Evolutionary conservation across 2,888 invertebrate species (phyloP).

Genomic region (Carterocephalus palaemon): DNA sequence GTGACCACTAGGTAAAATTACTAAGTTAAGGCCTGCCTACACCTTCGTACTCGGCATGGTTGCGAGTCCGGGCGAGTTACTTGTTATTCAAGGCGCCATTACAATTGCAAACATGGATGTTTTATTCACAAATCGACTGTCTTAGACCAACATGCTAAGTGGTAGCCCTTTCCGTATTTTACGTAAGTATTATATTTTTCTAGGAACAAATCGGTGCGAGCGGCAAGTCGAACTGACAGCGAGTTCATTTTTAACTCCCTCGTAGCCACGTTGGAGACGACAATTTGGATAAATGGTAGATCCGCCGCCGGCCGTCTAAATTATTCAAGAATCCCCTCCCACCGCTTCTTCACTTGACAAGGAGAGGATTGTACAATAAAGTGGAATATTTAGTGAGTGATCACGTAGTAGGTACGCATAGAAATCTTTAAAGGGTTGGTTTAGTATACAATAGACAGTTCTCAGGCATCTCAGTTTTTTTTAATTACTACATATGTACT

Average conservation of each 20-base stretch:
- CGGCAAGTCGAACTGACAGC: constrained; percentile 50
- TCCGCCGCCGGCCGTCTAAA: constrained; percentile 62
- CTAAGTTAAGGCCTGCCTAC: constrained; percentile 18
- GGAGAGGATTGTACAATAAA: constrained; percentile 69
- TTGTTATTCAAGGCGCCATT: constrained; percentile 23
- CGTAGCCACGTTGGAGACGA: constrained; percentile 52
- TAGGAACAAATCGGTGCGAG: constrained; percentile 46
- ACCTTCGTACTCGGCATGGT: constrained; percentile 9
- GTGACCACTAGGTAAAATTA: constrained; percentile 10
- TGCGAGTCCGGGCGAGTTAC: constrained; percentile 8
- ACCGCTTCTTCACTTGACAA: constrained; percentile 64
- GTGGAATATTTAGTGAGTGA: constrained; percentile 72
- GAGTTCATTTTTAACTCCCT: constrained; percentile 67
- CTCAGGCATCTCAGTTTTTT: too few species aligned
- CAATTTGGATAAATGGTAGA: constrained; percentile 75
- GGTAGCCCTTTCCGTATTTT: constrained; percentile 40
- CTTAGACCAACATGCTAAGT: constrained; percentile 44
- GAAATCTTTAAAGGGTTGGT: too few species aligned
- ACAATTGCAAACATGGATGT: constrained; percentile 24
- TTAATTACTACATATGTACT: too few species aligned
- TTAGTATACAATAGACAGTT: too few species aligned
- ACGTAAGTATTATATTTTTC: constrained; percentile 38
- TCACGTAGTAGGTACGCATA: constrained; percentile 61
- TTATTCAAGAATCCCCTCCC: constrained; percentile 63
- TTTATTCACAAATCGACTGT: constrained; percentile 21